Evolutionary conservation across 2,888 invertebrate species (phyloP).

Genomic region (Caenorhabditis sp.): DNA sequence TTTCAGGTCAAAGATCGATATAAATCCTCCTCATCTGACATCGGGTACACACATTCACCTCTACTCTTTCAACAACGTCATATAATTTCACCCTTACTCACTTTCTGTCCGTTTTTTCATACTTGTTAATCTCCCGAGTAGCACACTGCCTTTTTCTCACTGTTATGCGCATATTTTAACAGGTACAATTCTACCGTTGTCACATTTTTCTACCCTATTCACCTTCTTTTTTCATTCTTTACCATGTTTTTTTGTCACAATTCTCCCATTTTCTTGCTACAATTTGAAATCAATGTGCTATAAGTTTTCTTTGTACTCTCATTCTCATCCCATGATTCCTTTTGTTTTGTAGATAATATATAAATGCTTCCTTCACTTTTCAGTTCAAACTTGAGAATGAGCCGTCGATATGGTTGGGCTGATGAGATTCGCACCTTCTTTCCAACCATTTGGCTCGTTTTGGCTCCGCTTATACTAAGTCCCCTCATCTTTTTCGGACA

Average conservation of each 20-base stretch:
- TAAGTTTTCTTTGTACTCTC: conserved; percentile 12
- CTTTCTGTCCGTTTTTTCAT: conserved; percentile 8
- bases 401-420: conserved; percentile 45
- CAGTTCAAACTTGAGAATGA: conserved; percentile 28
- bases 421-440: conserved; percentile 64
- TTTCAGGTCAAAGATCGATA: conserved; percentile 41
- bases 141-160: conserved; percentile 3
- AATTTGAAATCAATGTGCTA: conserved; percentile 31
- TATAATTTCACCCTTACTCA: conserved; percentile 6
- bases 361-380: neutral
- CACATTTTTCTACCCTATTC: neutral
- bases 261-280: conserved; percentile 7
- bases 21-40: conserved; percentile 26
- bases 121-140: conserved; percentile 18
- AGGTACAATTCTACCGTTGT: conserved; percentile 17
- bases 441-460: conserved; percentile 69
- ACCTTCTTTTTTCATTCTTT: neutral
- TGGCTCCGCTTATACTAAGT: conserved; percentile 69
- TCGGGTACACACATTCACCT: conserved; percentile 30
- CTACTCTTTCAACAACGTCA: conserved; percentile 6
- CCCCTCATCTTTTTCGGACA: conserved; percentile 66
- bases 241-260: conserved; percentile 22
- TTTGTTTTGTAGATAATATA: neutral
- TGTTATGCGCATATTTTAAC: conserved; percentile 52
- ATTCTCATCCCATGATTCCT: conserved; percentile 10